Conservation (phyloP, 2,797 vertebrate genomes). For the Phalloptychus januarius region DNA sequence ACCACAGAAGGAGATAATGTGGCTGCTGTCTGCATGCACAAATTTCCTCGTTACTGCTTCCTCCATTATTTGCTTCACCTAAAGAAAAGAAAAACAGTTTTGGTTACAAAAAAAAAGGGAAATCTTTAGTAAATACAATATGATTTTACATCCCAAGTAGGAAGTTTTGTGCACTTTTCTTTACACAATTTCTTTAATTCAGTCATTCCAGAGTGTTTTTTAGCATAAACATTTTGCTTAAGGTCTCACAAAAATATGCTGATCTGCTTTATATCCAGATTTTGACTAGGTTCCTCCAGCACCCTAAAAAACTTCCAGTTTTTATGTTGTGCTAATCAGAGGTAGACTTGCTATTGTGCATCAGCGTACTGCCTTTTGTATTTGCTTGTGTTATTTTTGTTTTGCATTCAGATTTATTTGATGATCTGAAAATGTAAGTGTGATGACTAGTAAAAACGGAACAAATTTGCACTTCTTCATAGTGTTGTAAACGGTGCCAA, state of each 20-base stretch:
- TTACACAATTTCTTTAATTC: not conserved
- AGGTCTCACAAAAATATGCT: not conserved
- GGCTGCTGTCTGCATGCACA: slow-evolving; percentile 97
- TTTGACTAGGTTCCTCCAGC: not conserved
- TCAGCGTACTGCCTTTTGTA: not conserved
- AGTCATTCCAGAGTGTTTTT: not conserved
- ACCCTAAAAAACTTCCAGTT: not conserved
- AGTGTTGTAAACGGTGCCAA: not conserved
- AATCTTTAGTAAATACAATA: not conserved
- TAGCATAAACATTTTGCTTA: not conserved
- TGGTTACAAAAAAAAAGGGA: not conserved
- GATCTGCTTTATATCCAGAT: not conserved
- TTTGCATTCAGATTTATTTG: not conserved
- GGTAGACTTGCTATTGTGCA: not conserved
- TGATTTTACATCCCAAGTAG: not conserved
- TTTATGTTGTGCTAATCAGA: not conserved
- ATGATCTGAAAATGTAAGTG: not conserved
- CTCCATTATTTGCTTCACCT: slow-evolving; percentile 99
- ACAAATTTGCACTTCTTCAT: not conserved
- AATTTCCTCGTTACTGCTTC: slow-evolving; percentile 97
- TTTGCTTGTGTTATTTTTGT: not conserved
- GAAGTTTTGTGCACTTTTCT: not conserved
- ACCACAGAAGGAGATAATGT: slow-evolving; percentile 98
- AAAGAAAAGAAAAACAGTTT: slow-evolving; percentile 33
- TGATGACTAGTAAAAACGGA: not conserved